Base-by-base conservation (phyloP, 1,140 invertebrate genomes). In the Scaptomyza graminum region DNA sequence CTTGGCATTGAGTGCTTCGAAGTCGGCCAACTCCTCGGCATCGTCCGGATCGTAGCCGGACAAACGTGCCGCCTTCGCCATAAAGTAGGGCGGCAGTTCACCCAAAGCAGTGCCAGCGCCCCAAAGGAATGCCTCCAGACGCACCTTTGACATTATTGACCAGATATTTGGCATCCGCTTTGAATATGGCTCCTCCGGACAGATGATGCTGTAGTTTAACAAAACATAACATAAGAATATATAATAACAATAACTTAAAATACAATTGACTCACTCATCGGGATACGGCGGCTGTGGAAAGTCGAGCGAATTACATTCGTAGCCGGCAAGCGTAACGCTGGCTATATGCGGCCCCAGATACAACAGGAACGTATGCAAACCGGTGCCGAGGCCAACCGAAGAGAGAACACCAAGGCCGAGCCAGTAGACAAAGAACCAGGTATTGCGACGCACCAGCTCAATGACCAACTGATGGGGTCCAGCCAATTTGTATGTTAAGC, bases 91-190 rank as follows among this genome's bases (percentile, higher is more conserved):
- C 11, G 98, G 99, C 60, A 99, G 92, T 93, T 99, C 99, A 4
- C 99, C 99, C 22, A 99, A 93, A 0, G 99, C 99, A 1, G 99
- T 99, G 5, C 99, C 99, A 51, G 97, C 96, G 13, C 99, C 97
- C 99, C 99, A 99, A 93, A 99, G 95, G 93, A 99, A 97, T 1
- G 98, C 96, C 93, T 99, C 99, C 41, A 99, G 92, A n/a, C 83
- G 79, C 9, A 99, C 97, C 93, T 99, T 99, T 25, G 95, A 95
- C 96, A 99, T 98, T 66, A 99, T 99, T 69, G 95, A 96, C 94
- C 94, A 98, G 87, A 94, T 94, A 18, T 95, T 94, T 44, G 95
- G 95, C 18, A 93, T 90, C 91, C 93, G 94, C 49, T 92, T 90
- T 0, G 93, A 92, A 80, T 95, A 94, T 6, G 94, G 91, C 47